Conservation (phyloP, 2,888 invertebrate genomes). For the Caenorhabditis macrosperma region DNA sequence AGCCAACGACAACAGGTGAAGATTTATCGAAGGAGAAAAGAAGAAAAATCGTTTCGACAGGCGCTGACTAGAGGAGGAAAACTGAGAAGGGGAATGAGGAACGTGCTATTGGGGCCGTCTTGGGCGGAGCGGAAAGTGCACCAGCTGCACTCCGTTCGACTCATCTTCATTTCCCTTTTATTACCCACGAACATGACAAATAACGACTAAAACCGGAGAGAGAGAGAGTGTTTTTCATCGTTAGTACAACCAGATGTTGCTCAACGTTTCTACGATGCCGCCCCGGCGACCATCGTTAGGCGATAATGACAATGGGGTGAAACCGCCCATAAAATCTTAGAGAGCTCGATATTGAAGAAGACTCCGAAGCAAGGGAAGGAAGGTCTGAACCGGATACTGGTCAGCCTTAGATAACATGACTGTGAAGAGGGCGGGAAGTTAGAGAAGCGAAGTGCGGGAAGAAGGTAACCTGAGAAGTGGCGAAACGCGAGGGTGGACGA, state of each 20-base stretch:
- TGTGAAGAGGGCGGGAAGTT: conserved; percentile 11
- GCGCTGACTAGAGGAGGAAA: neutral
- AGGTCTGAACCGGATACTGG: conserved; percentile 34
- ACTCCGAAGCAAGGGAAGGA: neutral
- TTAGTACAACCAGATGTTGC: conserved; percentile 1
- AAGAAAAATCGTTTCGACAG: too few relatives aligned
- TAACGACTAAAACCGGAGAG: neutral
- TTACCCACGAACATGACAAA: neutral
- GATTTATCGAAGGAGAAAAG: conserved; percentile 15
- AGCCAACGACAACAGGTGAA: conserved; percentile 10
- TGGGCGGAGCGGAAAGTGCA: conserved; percentile 4
- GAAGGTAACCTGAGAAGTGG: conserved; percentile 47
- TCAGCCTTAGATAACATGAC: conserved; percentile 46
- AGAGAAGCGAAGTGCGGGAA: conserved; percentile 17
- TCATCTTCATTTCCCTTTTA: conserved; percentile 3
- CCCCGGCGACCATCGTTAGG: neutral
- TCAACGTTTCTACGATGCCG: neutral
- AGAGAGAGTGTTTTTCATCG: neutral
- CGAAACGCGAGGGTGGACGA: conserved; percentile 27
- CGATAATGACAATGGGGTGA: too few relatives aligned
- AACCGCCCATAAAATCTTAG: too few relatives aligned
- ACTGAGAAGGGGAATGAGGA: neutral
- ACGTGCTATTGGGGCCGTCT: neutral
- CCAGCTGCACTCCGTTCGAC: conserved; percentile 13
- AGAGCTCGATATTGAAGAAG: too few relatives aligned